These are phyloP conservation scores for Acleris holmiana DNA, from an alignment of 2,888 invertebrate genomes.

Conservation along the genomic window DNA sequence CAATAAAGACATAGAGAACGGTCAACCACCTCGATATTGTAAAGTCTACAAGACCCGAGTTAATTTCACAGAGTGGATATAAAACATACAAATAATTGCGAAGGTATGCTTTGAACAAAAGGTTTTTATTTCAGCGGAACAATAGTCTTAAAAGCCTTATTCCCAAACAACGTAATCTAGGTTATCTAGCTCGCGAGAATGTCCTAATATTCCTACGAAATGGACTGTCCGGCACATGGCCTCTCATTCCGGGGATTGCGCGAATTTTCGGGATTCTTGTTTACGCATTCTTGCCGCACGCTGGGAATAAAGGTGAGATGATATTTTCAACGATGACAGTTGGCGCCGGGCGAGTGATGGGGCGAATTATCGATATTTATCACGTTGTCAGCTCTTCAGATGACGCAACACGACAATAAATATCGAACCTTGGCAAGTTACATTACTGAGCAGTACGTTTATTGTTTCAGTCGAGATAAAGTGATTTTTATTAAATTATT, in stretches of 20 bases:
- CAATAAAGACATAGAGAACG: too few species aligned
- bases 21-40: too few species aligned
- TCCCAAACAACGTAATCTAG: slow-evolving; percentile 18
- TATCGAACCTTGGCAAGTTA: too few species aligned
- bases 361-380: slow-evolving; percentile 19
- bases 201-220: slow-evolving; percentile 49
- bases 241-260: slow-evolving; percentile 49
- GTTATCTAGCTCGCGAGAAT: slow-evolving; percentile 42
- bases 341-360: slow-evolving; percentile 42
- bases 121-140: not conserved
- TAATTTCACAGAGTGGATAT: slow-evolving; percentile 15
- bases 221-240: slow-evolving; percentile 54
- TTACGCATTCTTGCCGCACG: slow-evolving; percentile 58
- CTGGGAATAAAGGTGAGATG: slow-evolving; percentile 58
- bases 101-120: slow-evolving; percentile 15
- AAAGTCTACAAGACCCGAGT: not conserved
- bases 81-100: slow-evolving; percentile 8
- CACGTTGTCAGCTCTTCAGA: not conserved
- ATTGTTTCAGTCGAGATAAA: too few species aligned
- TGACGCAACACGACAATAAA: too few species aligned
- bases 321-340: slow-evolving; percentile 45
- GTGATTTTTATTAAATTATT: too few species aligned
- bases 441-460: too few species aligned
- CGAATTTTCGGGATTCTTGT: slow-evolving; percentile 61
- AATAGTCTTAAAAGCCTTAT: not conserved